These are phyloP conservation scores for Danaus plexippus DNA, from an alignment of 1,140 invertebrate species.

Conservation along the genomic window DNA sequence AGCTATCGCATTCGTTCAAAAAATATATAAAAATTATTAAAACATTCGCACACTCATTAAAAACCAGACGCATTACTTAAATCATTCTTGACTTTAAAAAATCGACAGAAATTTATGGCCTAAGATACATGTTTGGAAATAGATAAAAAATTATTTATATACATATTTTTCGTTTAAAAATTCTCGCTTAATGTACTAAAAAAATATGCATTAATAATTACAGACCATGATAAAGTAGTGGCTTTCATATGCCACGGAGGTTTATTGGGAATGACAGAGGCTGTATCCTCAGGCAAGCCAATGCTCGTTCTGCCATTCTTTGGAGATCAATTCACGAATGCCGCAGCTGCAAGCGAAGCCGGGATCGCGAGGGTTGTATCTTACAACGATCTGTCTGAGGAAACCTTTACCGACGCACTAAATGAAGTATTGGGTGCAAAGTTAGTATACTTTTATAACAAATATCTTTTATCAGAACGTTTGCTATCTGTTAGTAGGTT, in stretches of 20 bases:
- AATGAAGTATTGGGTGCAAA: conserved; percentile 57
- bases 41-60: no score
- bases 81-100: no score
- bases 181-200: not conserved
- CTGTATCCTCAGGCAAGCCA: conserved; percentile 75
- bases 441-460: conserved; percentile 40
- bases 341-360: conserved; percentile 42
- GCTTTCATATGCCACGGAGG: conserved; percentile 80
- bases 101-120: no score
- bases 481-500: not conserved
- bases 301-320: conserved; percentile 76
- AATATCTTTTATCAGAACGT: not conserved
- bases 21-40: no score
- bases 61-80: no score
- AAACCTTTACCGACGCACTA: conserved; percentile 49
- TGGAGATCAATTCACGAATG: conserved; percentile 74
- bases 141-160: not conserved
- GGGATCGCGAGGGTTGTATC: conserved; percentile 50
- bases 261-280: conserved; percentile 76
- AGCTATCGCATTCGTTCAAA: no score
- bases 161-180: not conserved
- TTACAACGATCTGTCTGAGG: conserved; percentile 51
- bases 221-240: conserved; percentile 77
- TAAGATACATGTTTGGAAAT: no score
- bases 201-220: conserved; percentile 9